Base-by-base conservation (phyloP, 2,113 vertebrate genomes). In the Anoura caudifer region DNA sequence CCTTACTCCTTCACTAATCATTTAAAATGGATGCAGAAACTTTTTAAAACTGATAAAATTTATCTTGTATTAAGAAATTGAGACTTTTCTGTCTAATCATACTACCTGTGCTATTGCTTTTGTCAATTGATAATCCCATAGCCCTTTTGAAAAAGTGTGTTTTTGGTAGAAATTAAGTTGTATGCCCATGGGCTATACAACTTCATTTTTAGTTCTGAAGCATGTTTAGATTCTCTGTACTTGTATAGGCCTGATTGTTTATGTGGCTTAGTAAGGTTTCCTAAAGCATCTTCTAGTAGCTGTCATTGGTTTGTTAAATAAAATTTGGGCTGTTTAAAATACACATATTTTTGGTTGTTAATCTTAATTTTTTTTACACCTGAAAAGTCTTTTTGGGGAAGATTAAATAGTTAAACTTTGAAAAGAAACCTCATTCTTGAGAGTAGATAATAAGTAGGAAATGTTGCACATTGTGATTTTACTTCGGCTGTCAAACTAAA, bases 281-380 rank as follows among this genome's bases (percentile, higher is more conserved):
- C 82, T 82, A 80, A 97, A 95, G 70, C 90, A 83, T 96, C 70
- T 96, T 93, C 36, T 61, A 92, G 94, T 72, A 96, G 96, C 81
- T 95, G 92, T 92, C 43, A 97, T 24, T 96, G 96, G 67, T 95
- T 97, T 96, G 86, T 95, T 92, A 97, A 98, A 97, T 97, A 97
- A 98, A 98, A 95, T 96, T 93, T 97, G 96, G 95, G 96, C 85
- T 97, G 87, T 96, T 97, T 70, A 97, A 97, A 98, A 91, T 93
- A 50, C 38, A 43, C 28, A 72, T 59, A 63, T 95, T 86, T 95
- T 95, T 95, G 95, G 94, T 97, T 75, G 95, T 98, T 97, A 96
- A 94, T 98, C 54, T 96, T 95, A 94, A 95, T 96, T 97, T 94
- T n/a, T 82, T 93, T 52, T 50, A 88, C 65, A 84, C 19, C 80